Conservation (phyloP, 2,888 invertebrate species). For the Zaprionus bogoriensis region DNA sequence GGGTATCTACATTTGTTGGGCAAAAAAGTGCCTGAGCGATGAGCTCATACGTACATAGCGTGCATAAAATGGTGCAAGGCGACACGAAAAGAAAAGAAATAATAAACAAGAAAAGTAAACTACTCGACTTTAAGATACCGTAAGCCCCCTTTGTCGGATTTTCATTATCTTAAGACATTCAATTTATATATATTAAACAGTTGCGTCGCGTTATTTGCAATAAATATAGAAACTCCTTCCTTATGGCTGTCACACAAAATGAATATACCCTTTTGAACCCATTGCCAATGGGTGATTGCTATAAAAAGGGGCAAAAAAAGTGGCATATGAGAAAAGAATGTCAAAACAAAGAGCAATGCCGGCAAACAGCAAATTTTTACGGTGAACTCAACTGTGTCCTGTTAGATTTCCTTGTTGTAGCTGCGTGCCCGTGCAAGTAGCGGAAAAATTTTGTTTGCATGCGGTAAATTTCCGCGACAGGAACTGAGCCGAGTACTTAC, state of each 20-base stretch:
- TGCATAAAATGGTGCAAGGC: slow-evolving; percentile 61
- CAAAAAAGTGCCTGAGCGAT: background rate
- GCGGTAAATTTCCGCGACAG: slow-evolving; percentile 79
- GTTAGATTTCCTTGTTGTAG: slow-evolving; percentile 11
- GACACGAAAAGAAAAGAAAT: slow-evolving; percentile 56
- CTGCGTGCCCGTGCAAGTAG: slow-evolving; percentile 40
- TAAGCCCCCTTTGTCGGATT: no score
- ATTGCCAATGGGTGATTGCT: no score
- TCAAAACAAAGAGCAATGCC: slow-evolving; percentile 14
- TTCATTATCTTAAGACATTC: no score
- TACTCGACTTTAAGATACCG: no score
- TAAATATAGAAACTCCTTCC: no score
- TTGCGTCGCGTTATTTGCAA: no score
- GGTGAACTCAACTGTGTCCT: slow-evolving; percentile 39
- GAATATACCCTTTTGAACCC: no score
- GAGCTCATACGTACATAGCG: slow-evolving; percentile 62
- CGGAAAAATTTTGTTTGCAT: slow-evolving; percentile 78
- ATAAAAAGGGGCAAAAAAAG: slow-evolving; percentile 66
- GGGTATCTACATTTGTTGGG: no score
- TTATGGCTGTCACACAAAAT: no score
- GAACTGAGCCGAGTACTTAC: slow-evolving; percentile 47
- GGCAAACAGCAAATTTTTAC: slow-evolving; percentile 42
- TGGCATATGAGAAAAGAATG: slow-evolving; percentile 7
- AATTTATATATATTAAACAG: no score
- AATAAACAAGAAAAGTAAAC: no score